phyloP scores from a whole-genome alignment of 2,113 vertebrate species.

The Lepus europaeus region DNA sequence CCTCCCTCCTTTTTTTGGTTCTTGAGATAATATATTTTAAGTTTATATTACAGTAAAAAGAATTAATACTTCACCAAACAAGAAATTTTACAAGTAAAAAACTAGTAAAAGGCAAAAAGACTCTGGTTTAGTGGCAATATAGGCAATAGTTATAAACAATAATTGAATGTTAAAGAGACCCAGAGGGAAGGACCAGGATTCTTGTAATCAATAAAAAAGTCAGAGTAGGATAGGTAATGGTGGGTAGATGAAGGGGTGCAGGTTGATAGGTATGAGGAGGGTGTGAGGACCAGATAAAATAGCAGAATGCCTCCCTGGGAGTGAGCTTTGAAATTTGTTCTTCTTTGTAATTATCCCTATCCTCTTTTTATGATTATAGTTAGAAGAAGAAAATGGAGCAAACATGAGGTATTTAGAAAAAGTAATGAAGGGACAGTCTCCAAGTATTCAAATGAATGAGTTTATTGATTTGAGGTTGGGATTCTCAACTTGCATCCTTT shows the following conservation, averaged over 20 bases:
- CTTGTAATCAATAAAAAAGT: neutral
- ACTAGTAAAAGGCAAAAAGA: no score
- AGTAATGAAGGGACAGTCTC: neutral
- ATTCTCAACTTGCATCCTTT: neutral
- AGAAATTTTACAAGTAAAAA: no score
- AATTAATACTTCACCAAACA: no score
- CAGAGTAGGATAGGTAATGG: neutral
- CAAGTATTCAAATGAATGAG: neutral
- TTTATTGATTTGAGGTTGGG: neutral
- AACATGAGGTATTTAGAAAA: neutral
- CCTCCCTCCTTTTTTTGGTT: neutral
- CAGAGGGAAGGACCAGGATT: neutral
- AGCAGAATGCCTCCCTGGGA: neutral
- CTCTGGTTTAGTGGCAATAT: no score
- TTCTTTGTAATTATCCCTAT: neutral
- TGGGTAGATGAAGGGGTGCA: neutral
- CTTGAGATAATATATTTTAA: neutral
- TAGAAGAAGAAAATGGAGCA: neutral
- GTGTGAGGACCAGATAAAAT: neutral
- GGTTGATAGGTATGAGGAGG: fast-evolving
- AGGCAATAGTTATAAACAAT: no score
- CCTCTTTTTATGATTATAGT: neutral
- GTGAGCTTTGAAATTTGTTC: neutral
- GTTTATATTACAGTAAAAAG: no score
- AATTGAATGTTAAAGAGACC: neutral